These are phyloP conservation scores for Phocides pigmalion DNA, from an alignment of 1,140 invertebrate species.

Conservation along the genomic window DNA sequence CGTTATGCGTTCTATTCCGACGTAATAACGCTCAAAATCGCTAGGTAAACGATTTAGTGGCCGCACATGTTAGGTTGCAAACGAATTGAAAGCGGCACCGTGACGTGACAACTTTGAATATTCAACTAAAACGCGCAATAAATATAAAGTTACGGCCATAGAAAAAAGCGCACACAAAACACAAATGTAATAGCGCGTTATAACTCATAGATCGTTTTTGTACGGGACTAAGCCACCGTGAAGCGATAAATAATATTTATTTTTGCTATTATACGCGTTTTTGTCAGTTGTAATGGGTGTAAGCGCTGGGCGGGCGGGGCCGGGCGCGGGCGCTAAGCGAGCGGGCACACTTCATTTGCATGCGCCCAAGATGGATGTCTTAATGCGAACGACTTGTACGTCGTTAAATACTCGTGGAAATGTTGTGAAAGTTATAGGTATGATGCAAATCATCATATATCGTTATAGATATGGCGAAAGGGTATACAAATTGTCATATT, in stretches of 20 bases:
- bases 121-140: constrained; percentile 77
- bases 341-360: constrained; percentile 31
- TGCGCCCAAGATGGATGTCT: constrained; percentile 9
- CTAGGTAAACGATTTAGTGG: constrained; percentile 9
- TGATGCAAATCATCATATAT: too few species aligned
- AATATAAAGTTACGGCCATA: constrained; percentile 80
- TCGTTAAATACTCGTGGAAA: neutral
- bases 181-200: constrained; percentile 77
- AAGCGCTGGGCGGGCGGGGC: constrained; percentile 57
- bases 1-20: constrained; percentile 6
- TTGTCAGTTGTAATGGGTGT: constrained; percentile 81
- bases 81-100: constrained; percentile 58
- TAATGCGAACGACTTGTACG: constrained; percentile 12
- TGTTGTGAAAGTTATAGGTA: neutral
- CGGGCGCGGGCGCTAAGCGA: constrained; percentile 36
- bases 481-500: too few species aligned
- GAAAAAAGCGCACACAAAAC: constrained; percentile 73
- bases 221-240: constrained; percentile 80
- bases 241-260: constrained; percentile 84
- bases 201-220: constrained; percentile 82
- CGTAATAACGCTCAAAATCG: constrained; percentile 35
- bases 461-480: too few species aligned
- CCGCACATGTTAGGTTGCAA: constrained; percentile 31
- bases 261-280: constrained; percentile 83
- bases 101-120: constrained; percentile 75